phyloP scores from a whole-genome alignment of 2,113 vertebrate species.

The Columba livia region DNA sequence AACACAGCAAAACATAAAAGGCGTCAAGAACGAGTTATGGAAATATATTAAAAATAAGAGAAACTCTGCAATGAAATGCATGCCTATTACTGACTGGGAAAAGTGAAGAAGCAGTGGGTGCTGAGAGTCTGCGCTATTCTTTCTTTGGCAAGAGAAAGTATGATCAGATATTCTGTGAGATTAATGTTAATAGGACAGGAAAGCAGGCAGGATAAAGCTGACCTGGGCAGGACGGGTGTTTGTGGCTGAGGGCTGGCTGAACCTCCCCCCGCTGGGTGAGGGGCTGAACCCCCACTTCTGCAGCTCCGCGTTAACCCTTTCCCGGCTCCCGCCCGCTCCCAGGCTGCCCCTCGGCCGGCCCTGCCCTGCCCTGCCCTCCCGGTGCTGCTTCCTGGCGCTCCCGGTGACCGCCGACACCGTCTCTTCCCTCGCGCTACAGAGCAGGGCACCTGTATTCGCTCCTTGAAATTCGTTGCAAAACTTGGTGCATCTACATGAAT shows the following conservation, averaged over 20 bases:
- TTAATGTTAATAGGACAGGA: background rate
- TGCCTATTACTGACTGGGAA: background rate
- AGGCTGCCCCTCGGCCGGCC: background rate
- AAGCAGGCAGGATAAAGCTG: background rate
- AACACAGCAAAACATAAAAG: background rate
- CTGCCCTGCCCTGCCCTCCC: background rate
- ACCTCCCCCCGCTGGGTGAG: background rate
- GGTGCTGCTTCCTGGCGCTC: background rate
- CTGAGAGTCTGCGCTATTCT: background rate
- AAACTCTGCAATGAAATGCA: background rate
- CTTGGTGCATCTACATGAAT: background rate
- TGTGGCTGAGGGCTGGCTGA: background rate
- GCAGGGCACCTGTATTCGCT: background rate
- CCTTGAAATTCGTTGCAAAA: background rate
- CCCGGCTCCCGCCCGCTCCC: background rate
- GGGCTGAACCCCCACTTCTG: background rate
- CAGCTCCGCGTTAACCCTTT: background rate
- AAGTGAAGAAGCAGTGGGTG: background rate
- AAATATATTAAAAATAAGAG: conserved; percentile 28
- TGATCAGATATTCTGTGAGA: no score
- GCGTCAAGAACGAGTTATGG: conserved; percentile 25
- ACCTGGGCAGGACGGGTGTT: background rate
- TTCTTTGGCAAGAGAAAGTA: background rate
- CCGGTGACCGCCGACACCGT: background rate
- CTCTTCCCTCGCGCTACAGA: rapidly evolving